Conservation (phyloP, 2,113 vertebrate genomes). For the Oryzias celebensis region DNA sequence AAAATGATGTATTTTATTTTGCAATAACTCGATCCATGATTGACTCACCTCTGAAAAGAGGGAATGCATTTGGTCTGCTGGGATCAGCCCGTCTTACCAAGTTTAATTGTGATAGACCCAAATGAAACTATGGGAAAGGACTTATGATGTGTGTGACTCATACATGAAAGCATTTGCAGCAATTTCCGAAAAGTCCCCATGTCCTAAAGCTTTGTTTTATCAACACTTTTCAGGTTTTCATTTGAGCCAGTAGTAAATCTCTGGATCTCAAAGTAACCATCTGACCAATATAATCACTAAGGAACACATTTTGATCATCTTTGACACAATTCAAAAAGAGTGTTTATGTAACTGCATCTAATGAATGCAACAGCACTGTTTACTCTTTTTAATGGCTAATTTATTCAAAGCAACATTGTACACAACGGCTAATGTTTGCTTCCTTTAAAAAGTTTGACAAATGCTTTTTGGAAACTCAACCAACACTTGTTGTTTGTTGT, state of each 20-base stretch:
- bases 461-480: slow-evolving; percentile 1
- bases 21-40: neutral
- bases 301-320: slow-evolving; percentile 30
- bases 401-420: slow-evolving; percentile 36
- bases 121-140: slow-evolving; percentile 27
- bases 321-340: slow-evolving; percentile 44
- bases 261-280: slow-evolving; percentile 55
- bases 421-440: slow-evolving; percentile 12
- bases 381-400: slow-evolving; percentile 15
- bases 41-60: neutral
- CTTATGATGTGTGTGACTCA: slow-evolving; percentile 38
- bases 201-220: slow-evolving; percentile 23
- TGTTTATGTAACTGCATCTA: slow-evolving; percentile 49
- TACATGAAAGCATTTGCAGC: slow-evolving; percentile 23
- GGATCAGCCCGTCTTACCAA: slow-evolving; percentile 39
- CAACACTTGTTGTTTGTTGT: too few species aligned
- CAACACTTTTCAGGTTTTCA: slow-evolving; percentile 15
- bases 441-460: slow-evolving; percentile 28
- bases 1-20: neutral
- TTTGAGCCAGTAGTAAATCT: slow-evolving; percentile 23
- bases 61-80: slow-evolving; percentile 11
- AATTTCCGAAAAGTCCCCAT: slow-evolving; percentile 1
- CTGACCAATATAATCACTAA: slow-evolving; percentile 49
- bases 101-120: slow-evolving; percentile 13
- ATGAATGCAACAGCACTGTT: slow-evolving; percentile 47